Base-by-base conservation (phyloP, 2,113 vertebrate species). In the Callocephalon fimbriatum region DNA sequence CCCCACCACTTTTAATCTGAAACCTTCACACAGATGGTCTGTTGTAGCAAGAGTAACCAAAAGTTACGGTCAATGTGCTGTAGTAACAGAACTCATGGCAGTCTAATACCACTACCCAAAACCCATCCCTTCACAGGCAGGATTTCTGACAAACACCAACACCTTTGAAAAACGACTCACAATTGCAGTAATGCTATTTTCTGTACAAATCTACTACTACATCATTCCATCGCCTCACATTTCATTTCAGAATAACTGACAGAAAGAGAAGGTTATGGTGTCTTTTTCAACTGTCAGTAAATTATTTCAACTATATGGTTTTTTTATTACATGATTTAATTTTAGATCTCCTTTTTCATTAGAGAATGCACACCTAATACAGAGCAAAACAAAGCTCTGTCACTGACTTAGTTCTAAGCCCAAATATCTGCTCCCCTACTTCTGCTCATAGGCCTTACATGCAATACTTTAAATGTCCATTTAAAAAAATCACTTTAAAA, bases 261-360 rank as follows among this genome's bases (percentile, higher is more conserved):
- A 45, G 59, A 71, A 85, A 91, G 61, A 54, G 22, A 84, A 61
- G 12, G 44, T 53, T 23, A 40, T 1, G 5, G 13, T 35, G 27
- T 22, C 53, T 31, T 44, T 44, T 73, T 73, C 67, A 76, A 38
- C 9, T 47, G 26, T 3, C 44, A 54, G 51, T 38, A 40, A 35
- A 4, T 59, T 32, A 67, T 42, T 81, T 63, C 65, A 54, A 12
- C 32, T 23, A 12, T 0, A 0, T 42, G 4, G 16, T 50, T 54
- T 74, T 83, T 74, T 76, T 35, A 54, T 37, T 32, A 12, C 0
- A 0, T n/a, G 17, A 70, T 66, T 68, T 82, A 54, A 75, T 86
- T 77, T 73, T 53, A 80, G 54, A 27, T 7, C 26, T 51, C 10
- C 37, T 50, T 71, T 86, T 35, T 29, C 50, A 29, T 20, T 42